Evolutionary conservation across 2,113 vertebrate species (phyloP), one percentile per base, ranked within the genome.

Genomic region (Stigmatopora argus): DNA sequence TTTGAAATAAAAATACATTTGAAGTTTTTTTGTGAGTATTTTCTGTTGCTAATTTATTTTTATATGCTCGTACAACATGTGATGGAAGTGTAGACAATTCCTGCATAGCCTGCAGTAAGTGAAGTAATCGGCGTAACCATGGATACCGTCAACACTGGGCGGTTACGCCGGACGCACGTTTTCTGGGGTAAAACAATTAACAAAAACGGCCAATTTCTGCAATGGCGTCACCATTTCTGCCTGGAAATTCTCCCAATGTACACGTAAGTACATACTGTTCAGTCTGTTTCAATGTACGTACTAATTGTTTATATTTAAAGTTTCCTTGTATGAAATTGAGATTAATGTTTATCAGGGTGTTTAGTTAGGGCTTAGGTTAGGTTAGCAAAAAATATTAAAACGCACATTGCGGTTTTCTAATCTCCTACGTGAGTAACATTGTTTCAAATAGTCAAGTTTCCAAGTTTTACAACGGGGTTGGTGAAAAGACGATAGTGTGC

Each of bases 181-280:
- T 14, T 0, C 4, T 0, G 0, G 6, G 41, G 46, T 5, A 48
- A 55, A n/a, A 64, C 2, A 17, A 53, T 41, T n/a, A 1, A 23
- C 2, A 10, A 0, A 18, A 56, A 41, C 10, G 0, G 14, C 7
- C 1, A 10, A n/a, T 31, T 21, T 19, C 21, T 0, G 75, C 1
- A 19, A 94, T 97, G 95, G 64, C 87, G 23, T 80, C 94, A 52
- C 94, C 95, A 5, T 61, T 92, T 61, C 77, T 94, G 26, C 93
- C 90, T 0, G 93, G 94, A 45, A 70, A 83, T 65, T 90, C 76
- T 26, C 78, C 78, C 66, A 86, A 82, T n/a, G 83, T 70, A 83
- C 91, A 89, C 1, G 95, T 96, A 89, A 93, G 92, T 91, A 15
- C 12, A n/a, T 56, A 46, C 38, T 41, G 7, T n/a, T n/a, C n/a